Evolutionary conservation across 2,113 vertebrate genomes (phyloP).

Genomic region (Apaloderma vittatum): DNA sequence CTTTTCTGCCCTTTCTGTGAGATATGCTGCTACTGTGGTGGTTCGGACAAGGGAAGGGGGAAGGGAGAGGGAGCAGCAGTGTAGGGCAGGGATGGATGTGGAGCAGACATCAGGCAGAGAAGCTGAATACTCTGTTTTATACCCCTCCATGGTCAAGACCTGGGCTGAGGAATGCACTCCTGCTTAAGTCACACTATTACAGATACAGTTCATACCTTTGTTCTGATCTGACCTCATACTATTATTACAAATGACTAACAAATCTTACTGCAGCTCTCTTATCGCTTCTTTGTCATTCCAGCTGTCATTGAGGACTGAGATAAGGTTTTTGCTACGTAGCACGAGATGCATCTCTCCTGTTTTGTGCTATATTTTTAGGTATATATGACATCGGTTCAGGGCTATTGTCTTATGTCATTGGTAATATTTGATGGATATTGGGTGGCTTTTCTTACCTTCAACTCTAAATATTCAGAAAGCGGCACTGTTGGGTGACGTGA

Average conservation of each 20-base stretch:
- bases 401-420: fast-evolving
- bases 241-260: slow-evolving; percentile 8
- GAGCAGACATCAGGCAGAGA: background rate
- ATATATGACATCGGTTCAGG: background rate
- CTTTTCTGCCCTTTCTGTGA: background rate
- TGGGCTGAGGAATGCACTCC: background rate
- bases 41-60: background rate
- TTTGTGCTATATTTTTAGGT: background rate
- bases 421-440: background rate
- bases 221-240: background rate
- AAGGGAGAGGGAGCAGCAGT: background rate
- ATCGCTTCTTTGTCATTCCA: slow-evolving; percentile 34
- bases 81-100: fast-evolving
- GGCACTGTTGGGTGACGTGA: background rate
- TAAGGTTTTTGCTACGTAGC: slow-evolving; percentile 18
- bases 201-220: background rate
- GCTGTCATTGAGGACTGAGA: slow-evolving; percentile 23
- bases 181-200: background rate
- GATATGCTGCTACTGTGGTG: background rate
- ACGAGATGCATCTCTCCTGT: background rate
- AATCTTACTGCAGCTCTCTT: slow-evolving; percentile 27
- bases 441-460: background rate
- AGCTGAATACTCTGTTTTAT: background rate
- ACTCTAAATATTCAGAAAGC: background rate
- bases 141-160: fast-evolving